These are phyloP conservation scores for Cryptotis parvus DNA, from an alignment of 2,113 vertebrate species.

Conservation along the genomic window DNA sequence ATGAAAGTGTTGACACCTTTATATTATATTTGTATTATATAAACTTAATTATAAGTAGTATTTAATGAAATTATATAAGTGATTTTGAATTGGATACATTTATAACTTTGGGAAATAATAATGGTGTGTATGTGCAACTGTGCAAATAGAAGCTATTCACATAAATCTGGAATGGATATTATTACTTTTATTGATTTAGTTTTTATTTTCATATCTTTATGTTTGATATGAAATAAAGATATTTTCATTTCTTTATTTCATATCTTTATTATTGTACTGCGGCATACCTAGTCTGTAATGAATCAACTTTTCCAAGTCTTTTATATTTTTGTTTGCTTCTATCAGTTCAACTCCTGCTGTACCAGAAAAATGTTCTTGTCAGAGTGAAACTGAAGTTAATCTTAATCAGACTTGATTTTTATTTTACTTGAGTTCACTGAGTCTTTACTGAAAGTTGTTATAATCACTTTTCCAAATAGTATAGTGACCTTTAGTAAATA, in stretches of 20 bases:
- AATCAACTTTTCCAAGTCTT: conserved; percentile 5
- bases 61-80: neutral
- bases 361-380: conserved; percentile 32
- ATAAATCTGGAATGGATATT: neutral
- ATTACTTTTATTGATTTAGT: neutral
- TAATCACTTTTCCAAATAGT: conserved; percentile 20
- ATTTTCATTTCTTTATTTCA: neutral
- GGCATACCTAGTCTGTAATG: neutral
- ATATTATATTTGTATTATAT: too few relatives aligned
- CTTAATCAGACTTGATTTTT: neutral
- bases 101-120: neutral
- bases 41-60: conserved; percentile 13
- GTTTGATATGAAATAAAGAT: too few relatives aligned
- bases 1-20: neutral
- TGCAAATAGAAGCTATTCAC: neutral
- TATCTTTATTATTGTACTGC: neutral
- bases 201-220: neutral
- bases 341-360: neutral
- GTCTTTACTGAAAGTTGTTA: neutral
- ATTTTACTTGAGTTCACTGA: conserved; percentile 9
- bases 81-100: neutral
- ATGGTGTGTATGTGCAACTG: neutral
- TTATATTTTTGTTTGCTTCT: conserved; percentile 26
- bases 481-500: neutral
- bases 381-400: neutral